Conservation (phyloP, 2,888 invertebrate species). For the Carterocephalus palaemon region DNA sequence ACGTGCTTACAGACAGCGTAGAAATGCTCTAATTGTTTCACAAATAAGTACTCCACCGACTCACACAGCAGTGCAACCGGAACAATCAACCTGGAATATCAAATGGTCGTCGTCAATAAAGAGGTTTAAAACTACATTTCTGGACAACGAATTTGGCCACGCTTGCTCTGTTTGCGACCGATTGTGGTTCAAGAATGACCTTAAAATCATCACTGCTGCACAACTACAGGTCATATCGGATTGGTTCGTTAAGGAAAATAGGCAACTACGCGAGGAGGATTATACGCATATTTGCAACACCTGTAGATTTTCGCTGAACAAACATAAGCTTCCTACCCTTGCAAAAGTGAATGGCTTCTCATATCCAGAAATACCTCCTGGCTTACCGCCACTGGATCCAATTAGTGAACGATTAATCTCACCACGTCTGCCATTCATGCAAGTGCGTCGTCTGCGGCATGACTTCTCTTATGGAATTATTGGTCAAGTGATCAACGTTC, state of each 20-base stretch:
- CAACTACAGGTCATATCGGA: conserved; percentile 42
- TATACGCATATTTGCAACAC: conserved; percentile 38
- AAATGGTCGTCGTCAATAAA: conserved; percentile 41
- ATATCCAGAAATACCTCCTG: conserved; percentile 42
- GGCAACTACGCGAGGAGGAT: conserved; percentile 31
- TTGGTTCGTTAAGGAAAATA: conserved; percentile 32
- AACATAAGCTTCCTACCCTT: conserved; percentile 34
- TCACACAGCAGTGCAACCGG: conserved; percentile 30
- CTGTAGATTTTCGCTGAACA: conserved; percentile 38
- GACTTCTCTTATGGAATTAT: conserved; percentile 43
- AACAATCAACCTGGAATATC: conserved; percentile 38
- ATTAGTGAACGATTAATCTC: conserved; percentile 45
- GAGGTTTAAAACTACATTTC: conserved; percentile 39
- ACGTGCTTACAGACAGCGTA: conserved; percentile 8
- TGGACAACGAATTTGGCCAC: conserved; percentile 44
- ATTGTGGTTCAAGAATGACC: conserved; percentile 48
- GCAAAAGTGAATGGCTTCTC: conserved; percentile 44
- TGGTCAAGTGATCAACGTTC: conserved; percentile 53
- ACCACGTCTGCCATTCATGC: conserved; percentile 46
- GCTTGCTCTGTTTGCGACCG: conserved; percentile 46
- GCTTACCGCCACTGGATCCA: conserved; percentile 41
- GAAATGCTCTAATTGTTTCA: conserved; percentile 4
- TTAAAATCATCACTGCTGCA: conserved; percentile 43
- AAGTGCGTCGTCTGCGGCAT: conserved; percentile 45
- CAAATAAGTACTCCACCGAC: conserved; percentile 29